A percentile compares a stretch with the other conserved stretches of the same genome.
Evolutionary conservation across 2,797 vertebrate genomes (phyloP).

Genomic region (Melanotaenia nigrans): DNA sequence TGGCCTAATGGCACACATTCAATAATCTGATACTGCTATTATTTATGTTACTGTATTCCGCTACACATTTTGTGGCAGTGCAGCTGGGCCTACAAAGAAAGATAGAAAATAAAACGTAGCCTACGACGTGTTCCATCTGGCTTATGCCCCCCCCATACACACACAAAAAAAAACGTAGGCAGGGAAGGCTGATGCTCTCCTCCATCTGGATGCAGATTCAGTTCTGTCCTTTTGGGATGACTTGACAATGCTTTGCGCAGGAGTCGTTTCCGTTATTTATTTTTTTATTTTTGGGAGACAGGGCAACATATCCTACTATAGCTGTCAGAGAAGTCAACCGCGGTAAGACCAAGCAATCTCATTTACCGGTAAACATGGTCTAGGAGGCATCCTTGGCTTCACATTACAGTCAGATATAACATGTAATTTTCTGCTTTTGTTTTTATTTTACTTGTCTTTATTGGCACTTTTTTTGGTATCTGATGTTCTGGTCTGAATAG

Average conservation of each 20-base stretch:
- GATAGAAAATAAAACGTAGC: constrained; percentile 13
- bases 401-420: neutral
- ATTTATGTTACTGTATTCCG: constrained; percentile 19
- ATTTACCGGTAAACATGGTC: neutral
- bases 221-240: constrained; percentile 60
- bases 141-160: neutral
- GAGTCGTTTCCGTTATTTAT: constrained; percentile 18
- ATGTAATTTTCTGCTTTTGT: neutral
- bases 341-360: constrained; percentile 30
- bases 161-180: neutral
- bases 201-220: constrained; percentile 65
- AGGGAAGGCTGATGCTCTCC: constrained; percentile 30
- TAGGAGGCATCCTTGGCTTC: neutral
- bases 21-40: constrained; percentile 42
- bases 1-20: constrained; percentile 66
- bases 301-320: constrained; percentile 32
- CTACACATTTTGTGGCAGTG: constrained; percentile 6
- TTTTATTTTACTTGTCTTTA: neutral
- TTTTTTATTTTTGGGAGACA: constrained; percentile 26
- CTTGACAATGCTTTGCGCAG: constrained; percentile 63
- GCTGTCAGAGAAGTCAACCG: constrained; percentile 34
- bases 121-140: constrained; percentile 42
- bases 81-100: constrained; percentile 15
- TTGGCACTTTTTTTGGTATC: neutral
- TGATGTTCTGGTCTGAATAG: neutral